Evolutionary conservation across 2,888 invertebrate genomes (phyloP), one percentile per base, ranked within the genome.

Genomic region (Tetheella fluctuosa): DNA sequence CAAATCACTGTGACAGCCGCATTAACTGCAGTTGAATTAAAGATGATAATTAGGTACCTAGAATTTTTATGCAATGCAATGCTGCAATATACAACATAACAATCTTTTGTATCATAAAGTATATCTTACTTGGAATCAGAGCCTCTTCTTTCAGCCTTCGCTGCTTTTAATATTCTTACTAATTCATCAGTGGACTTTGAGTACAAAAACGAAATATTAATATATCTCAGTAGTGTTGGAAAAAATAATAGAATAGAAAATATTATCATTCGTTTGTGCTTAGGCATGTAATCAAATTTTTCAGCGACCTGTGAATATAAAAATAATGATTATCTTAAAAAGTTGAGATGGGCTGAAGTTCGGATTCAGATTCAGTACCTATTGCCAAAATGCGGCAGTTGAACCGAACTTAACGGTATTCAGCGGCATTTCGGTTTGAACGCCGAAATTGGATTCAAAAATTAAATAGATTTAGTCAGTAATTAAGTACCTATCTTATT

Each of bases 181-280:
- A 93, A 71, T 65, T 90, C 88, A 17, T 77, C 78, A 12, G 84
- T 80, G 17, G 86, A 82, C 20, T 83, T 79, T 57, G 72, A 62
- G 71, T 92, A 85, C 53, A 91, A 67, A 66, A 92, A 91, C 0
- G 93, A 88, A 63, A 93, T 77, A 60, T 85, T 86, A 1, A 90
- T 48, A 59, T 74, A 73, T 64, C 70, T 83, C 34, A 90, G 67
- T 61, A 88, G 23, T 62, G 80, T 74, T 0, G 92, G 93, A 71
- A 86, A 79, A 60, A 90, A 85, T 65, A 91, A 74, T 23, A 93
- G 65, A 8, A 88, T 54, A 42, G 80, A 76, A 62, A 91, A 81
- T 58, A 92, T 68, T 23, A 83, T 59, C 1, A 86, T 30, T 57
- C 91, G 83, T 67, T 91, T 91, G 1, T 70, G 42, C 48, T 74